Evolutionary conservation across 2,797 vertebrate genomes (phyloP).

Genomic region (Chrosomus eos): DNA sequence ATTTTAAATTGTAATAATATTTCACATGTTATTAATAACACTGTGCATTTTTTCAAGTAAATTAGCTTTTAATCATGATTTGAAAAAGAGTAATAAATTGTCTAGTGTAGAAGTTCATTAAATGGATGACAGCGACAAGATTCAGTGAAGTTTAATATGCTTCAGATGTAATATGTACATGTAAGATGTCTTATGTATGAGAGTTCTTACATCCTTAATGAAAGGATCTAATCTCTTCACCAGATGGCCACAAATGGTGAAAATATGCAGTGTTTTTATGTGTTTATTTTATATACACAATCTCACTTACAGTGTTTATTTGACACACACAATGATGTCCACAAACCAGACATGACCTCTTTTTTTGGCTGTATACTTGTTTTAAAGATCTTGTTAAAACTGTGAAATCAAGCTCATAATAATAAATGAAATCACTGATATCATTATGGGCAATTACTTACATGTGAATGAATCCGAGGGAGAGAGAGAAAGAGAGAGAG

Average conservation of each 20-base stretch:
- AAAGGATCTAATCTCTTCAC: background rate
- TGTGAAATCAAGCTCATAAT: conserved; percentile 5
- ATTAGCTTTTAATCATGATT: background rate
- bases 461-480: background rate
- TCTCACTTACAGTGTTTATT: conserved; percentile 10
- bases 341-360: conserved; percentile 18
- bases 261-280: background rate
- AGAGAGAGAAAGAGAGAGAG: background rate
- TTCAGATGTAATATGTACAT: background rate
- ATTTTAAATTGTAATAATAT: background rate
- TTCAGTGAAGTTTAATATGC: background rate
- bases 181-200: no score
- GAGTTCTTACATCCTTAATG: background rate
- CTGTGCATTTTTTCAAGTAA: background rate
- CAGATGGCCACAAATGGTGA: background rate
- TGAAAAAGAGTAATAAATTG: background rate
- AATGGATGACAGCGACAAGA: background rate
- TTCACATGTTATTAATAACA: background rate
- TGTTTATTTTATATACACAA: background rate
- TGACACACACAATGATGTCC: background rate
- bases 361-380: background rate
- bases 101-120: background rate
- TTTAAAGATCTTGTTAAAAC: conserved; percentile 10
- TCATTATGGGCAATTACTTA: background rate
- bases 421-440: background rate